Conservation (phyloP, 2,113 vertebrate species). For the Psilopsiagon aurifrons region DNA sequence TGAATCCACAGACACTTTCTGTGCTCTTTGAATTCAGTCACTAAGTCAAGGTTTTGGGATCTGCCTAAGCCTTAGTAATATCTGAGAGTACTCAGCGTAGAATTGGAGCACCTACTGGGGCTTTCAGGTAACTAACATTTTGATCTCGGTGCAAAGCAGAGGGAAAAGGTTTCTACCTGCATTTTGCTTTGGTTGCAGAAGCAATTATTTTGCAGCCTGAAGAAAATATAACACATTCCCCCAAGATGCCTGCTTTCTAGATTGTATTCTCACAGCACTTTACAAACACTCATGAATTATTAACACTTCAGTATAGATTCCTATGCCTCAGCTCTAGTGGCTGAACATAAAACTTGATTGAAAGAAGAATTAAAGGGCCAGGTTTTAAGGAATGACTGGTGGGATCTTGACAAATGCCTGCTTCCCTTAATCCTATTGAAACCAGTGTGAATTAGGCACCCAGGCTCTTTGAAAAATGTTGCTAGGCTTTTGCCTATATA, state of each 20-base stretch:
- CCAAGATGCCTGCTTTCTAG: neutral
- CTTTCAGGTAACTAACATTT: neutral
- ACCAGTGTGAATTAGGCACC: neutral
- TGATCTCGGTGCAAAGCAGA: neutral
- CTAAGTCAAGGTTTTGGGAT: neutral
- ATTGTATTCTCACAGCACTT: neutral
- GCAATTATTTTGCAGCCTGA: constrained; percentile 7
- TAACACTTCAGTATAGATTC: neutral
- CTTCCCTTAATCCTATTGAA: constrained; percentile 40
- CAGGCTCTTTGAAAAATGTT: constrained; percentile 6
- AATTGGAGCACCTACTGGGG: neutral
- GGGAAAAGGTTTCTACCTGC: neutral
- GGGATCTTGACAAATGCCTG: neutral
- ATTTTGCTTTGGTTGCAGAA: neutral
- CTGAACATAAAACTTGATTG: neutral
- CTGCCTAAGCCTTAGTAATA: neutral
- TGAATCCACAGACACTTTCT: neutral
- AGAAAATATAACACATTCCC: neutral
- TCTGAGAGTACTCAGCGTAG: neutral
- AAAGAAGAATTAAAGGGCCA: constrained; percentile 19
- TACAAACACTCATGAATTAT: neutral
- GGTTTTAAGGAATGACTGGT: neutral
- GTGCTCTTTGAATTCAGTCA: neutral
- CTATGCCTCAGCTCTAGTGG: neutral
- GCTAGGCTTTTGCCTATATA: neutral